These are phyloP conservation scores for Oceanites oceanicus DNA, from an alignment of 2,113 vertebrate species.

Conservation along the genomic window DNA sequence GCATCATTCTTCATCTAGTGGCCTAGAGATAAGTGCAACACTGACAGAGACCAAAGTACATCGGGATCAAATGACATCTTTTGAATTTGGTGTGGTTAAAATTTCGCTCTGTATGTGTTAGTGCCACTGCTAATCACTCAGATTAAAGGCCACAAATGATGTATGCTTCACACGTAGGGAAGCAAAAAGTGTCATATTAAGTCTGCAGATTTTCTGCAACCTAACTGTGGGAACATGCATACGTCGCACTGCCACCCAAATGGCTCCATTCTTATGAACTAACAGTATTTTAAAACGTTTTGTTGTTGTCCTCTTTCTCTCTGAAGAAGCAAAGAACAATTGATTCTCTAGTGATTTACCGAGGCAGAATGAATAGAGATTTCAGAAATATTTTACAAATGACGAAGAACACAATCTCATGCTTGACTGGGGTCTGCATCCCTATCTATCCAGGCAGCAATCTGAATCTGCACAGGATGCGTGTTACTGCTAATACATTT, in stretches of 20 bases:
- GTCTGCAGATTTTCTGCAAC: neutral
- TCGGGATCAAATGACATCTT: neutral
- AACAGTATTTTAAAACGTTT: neutral
- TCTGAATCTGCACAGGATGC: neutral
- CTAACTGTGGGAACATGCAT: neutral
- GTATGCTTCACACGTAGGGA: neutral
- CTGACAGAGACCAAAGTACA: neutral
- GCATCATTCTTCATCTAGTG: neutral
- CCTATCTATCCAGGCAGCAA: neutral
- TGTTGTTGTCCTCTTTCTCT: neutral
- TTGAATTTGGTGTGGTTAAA: neutral
- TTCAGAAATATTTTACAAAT: neutral
- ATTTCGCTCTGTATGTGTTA: neutral
- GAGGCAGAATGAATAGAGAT: neutral
- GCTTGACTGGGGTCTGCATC: neutral
- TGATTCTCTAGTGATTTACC: neutral
- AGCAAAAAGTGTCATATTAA: neutral
- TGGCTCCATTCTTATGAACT: neutral
- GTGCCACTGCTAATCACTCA: neutral
- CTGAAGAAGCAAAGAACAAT: neutral
- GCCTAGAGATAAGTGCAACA: neutral
- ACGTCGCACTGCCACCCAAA: neutral
- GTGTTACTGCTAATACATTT: neutral
- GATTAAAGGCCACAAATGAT: neutral
- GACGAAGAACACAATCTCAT: neutral